Conservation (phyloP, 2,113 vertebrate species). For the Thamnophis sirtalis region DNA sequence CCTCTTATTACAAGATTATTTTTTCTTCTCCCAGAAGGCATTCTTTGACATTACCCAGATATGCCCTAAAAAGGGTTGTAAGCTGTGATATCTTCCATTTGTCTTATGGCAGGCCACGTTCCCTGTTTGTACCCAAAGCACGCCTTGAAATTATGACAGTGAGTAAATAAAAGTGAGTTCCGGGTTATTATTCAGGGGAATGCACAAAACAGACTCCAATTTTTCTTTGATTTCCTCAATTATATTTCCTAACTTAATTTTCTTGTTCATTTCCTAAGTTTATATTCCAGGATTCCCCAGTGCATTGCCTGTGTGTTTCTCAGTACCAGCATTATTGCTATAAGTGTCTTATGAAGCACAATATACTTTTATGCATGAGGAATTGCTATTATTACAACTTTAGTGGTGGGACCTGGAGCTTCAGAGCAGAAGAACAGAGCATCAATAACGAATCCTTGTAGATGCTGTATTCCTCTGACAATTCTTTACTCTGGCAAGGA, state of each 20-base stretch:
- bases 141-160: not conserved
- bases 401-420: not conserved
- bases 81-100: not conserved
- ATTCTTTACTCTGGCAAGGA: not conserved
- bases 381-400: not conserved
- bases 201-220: not conserved
- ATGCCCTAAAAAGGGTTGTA: not conserved
- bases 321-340: not conserved
- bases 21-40: not conserved
- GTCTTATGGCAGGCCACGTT: not conserved
- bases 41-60: not conserved
- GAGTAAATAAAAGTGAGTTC: not conserved
- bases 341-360: not conserved
- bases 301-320: not conserved
- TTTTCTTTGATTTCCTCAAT: not conserved
- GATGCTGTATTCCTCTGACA: not conserved
- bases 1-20: not conserved
- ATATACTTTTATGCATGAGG: not conserved
- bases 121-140: not conserved
- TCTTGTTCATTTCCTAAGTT: not conserved
- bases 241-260: not conserved
- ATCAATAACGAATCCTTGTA: not conserved
- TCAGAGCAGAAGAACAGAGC: not conserved
- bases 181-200: not conserved
- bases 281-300: not conserved